A percentile compares a stretch with the other conserved stretches of the same genome.
These are phyloP conservation scores for Latheticus oryzae DNA, from an alignment of 2,888 invertebrate species.

Conservation along the genomic window DNA sequence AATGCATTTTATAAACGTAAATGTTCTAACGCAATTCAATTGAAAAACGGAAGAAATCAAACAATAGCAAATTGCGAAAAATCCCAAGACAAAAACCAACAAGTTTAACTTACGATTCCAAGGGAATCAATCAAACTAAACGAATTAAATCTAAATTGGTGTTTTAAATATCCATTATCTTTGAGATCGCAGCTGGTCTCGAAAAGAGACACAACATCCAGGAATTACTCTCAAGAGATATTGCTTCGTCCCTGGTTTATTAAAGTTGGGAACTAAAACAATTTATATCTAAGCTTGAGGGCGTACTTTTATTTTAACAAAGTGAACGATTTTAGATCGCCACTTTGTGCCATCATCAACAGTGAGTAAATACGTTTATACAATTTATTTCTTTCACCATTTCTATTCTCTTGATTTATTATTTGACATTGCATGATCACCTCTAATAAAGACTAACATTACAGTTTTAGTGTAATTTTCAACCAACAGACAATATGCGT, in stretches of 20 bases:
- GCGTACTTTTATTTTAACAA: conserved; percentile 17
- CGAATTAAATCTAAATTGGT: conserved; percentile 37
- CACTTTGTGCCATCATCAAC: conserved; percentile 5
- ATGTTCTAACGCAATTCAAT: no score
- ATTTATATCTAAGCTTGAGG: conserved; percentile 32
- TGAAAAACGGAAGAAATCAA: no score
- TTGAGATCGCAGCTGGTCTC: conserved; percentile 28
- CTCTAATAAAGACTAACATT: conserved; percentile 17
- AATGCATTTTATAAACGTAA: no score
- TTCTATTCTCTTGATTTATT: neutral
- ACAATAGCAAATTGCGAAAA: no score
- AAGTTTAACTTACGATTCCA: conserved; percentile 23
- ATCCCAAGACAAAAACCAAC: conserved; percentile 5
- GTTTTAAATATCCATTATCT: conserved; percentile 42
- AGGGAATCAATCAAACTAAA: conserved; percentile 38
- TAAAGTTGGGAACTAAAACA: conserved; percentile 40
- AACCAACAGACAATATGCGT: no score
- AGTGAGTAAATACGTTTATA: neutral
- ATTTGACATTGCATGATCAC: conserved; percentile 13
- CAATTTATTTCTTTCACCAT: conserved; percentile 8
- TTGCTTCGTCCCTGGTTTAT: conserved; percentile 37
- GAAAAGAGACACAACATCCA: conserved; percentile 31
- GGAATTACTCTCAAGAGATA: conserved; percentile 40
- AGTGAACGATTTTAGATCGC: conserved; percentile 13
- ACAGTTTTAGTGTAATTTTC: conserved; percentile 18